Base-by-base conservation (phyloP, 2,113 vertebrate genomes). In the Ellobius talpinus region DNA sequence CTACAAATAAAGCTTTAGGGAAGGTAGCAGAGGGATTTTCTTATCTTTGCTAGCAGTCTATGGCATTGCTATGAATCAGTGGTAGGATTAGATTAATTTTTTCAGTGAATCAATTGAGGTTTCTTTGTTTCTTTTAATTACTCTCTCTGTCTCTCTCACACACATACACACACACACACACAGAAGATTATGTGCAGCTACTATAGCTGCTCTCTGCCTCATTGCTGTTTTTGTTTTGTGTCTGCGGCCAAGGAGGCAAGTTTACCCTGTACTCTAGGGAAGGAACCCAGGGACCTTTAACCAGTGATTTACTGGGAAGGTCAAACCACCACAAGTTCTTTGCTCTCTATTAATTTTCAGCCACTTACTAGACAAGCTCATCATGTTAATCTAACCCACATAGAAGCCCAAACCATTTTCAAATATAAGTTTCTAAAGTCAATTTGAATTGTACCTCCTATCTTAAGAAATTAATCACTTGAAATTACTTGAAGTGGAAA, bases 1-100 rank as follows among this genome's bases (percentile, higher is more conserved):
- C 55, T 90, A 9, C n/a, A 96, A 95, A 96, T 76, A 95, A 96
- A 94, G n/a, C 76, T 77, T 91, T 93, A 95, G 26, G 70, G 29
- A 92, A 96, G 61, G 74, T 85, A 76, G 24, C 26, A 85, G 26
- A 96, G n/a, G n/a, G 33, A 81, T 66, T 94, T 94, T 95, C 66
- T 45, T 86, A 33, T 86, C 81, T 12, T 39, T 74, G 42, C 26
- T 89, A 81, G 61, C 36, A 79, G 16, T 88, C 79, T 81, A 24
- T 90, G 12, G 66, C 36, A 68, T 94, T 91, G n/a, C 50, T 90
- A 36, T 96, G 68, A 95, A 73, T 90, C 31, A 90, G 19, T 92
- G 52, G 13, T 92, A 86, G 36, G 24, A 63, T 42, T 61, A 84
- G 58, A 91, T 90, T 47, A 92, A 65, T 72, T 84, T 55, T 39